Evolutionary conservation across 2,797 vertebrate species (phyloP).

Genomic region (Margarornis squamiger): DNA sequence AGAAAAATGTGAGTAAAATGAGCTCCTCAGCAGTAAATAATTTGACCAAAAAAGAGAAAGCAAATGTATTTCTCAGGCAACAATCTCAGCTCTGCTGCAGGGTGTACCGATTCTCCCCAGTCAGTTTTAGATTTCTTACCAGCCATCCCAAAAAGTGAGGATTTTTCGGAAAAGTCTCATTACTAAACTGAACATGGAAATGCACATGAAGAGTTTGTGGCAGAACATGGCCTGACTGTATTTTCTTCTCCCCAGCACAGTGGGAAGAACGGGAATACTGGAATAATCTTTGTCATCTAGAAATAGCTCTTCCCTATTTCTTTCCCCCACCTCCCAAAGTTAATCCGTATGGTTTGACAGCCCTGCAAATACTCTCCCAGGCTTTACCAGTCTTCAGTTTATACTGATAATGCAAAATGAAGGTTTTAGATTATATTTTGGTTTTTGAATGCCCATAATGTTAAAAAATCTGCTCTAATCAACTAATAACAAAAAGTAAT

Average conservation of each 20-base stretch:
- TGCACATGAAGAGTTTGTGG: not conserved
- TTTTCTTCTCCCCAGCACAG: not conserved
- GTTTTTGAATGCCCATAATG: not conserved
- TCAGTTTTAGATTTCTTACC: not conserved
- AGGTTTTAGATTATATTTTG: not conserved
- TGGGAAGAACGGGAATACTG: not conserved
- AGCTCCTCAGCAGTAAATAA: constrained; percentile 51
- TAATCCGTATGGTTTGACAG: not conserved
- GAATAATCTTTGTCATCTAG: not conserved
- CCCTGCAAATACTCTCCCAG: not conserved
- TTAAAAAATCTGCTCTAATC: constrained; percentile 36
- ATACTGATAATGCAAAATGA: not conserved
- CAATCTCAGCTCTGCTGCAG: not conserved
- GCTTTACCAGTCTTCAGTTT: not conserved
- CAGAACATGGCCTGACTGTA: not conserved
- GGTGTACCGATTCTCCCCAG: not conserved
- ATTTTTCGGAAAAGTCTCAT: not conserved
- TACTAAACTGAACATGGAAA: not conserved
- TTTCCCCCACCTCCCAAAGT: not conserved
- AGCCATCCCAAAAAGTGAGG: not conserved
- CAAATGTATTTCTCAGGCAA: constrained; percentile 2
- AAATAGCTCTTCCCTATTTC: not conserved
- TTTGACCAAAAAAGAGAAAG: not conserved
- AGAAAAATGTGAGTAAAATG: constrained; percentile 43
- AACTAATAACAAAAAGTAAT: constrained; percentile 10